Evolutionary conservation across 2,797 vertebrate genomes (phyloP).

Genomic region (Pteropus rufus): DNA sequence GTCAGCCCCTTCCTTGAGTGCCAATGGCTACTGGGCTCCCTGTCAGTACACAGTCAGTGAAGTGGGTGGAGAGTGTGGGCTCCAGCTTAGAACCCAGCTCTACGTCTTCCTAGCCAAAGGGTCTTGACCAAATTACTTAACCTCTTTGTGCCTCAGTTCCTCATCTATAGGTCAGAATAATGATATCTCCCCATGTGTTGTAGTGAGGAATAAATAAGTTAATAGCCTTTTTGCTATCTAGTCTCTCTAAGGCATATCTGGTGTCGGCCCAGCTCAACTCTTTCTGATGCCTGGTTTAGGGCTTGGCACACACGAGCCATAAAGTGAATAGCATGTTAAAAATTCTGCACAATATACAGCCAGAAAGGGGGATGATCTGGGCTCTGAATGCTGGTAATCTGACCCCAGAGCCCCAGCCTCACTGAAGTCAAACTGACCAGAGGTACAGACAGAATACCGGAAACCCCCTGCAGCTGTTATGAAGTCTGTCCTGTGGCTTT

Average conservation of each 20-base stretch:
- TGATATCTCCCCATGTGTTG: rapidly evolving
- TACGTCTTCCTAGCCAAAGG: not conserved
- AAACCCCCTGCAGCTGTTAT: rapidly evolving
- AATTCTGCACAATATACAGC: too few relatives aligned
- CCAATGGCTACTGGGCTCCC: not conserved
- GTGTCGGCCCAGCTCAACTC: not conserved
- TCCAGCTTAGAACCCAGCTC: not conserved
- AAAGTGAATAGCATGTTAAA: not conserved
- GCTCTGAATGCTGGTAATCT: not conserved
- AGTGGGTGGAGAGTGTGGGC: too few relatives aligned
- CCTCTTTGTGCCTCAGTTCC: not conserved
- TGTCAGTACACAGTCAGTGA: rapidly evolving
- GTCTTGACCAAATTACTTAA: not conserved
- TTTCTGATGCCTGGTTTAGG: not conserved
- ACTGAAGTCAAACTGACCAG: not conserved
- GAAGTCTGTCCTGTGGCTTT: not conserved
- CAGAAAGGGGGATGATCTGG: not conserved
- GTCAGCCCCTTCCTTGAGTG: not conserved
- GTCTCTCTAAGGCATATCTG: not conserved
- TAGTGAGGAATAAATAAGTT: not conserved
- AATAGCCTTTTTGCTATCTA: rapidly evolving
- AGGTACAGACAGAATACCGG: rapidly evolving
- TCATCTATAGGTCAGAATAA: not conserved
- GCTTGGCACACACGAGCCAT: rapidly evolving
- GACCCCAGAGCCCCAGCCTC: not conserved